phyloP scores from a whole-genome alignment of 2,888 invertebrate species.

The Amblyteles armatorius region DNA sequence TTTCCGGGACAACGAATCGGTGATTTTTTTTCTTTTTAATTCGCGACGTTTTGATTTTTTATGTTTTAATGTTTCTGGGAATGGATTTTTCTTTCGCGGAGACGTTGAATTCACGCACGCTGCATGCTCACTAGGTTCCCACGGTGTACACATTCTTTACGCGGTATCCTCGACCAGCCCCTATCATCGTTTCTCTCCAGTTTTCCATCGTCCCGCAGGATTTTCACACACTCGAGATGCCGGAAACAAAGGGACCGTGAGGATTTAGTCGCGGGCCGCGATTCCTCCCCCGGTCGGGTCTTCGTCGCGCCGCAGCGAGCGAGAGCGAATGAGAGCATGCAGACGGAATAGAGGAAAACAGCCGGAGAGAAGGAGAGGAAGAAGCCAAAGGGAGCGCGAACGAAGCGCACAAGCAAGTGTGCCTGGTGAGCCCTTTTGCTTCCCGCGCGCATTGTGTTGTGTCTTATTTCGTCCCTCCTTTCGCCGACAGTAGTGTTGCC shows the following conservation, averaged over 20 bases:
- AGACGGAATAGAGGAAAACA: slow-evolving; percentile 11
- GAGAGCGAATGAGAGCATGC: slow-evolving; percentile 22
- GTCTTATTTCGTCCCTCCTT: slow-evolving; percentile 46
- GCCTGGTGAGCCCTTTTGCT: slow-evolving; percentile 16
- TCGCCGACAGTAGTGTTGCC: slow-evolving; percentile 25
- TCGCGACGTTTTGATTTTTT: background rate
- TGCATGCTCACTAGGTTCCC: background rate
- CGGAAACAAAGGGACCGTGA: slow-evolving; percentile 74
- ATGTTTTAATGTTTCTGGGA: background rate
- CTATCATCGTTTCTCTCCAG: slow-evolving; percentile 8
- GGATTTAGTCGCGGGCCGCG: slow-evolving; percentile 4
- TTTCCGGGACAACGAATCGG: background rate
- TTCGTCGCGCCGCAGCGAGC: slow-evolving; percentile 4
- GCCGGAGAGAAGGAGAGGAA: background rate
- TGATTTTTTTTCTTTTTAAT: background rate
- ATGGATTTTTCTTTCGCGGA: background rate
- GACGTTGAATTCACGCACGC: background rate
- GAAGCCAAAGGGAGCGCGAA: slow-evolving; percentile 7
- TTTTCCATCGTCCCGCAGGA: slow-evolving; percentile 57
- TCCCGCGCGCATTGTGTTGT: slow-evolving; percentile 72
- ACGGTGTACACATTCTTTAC: slow-evolving; percentile 19
- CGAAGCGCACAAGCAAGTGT: background rate
- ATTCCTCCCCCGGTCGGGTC: slow-evolving; percentile 22
- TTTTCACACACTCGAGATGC: slow-evolving; percentile 76
- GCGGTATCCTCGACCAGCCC: slow-evolving; percentile 13